Percentiles rank a stretch among this genome's conserved stretches.
Conservation (phyloP, 2,797 vertebrate species). For the Psittacula echo region DNA sequence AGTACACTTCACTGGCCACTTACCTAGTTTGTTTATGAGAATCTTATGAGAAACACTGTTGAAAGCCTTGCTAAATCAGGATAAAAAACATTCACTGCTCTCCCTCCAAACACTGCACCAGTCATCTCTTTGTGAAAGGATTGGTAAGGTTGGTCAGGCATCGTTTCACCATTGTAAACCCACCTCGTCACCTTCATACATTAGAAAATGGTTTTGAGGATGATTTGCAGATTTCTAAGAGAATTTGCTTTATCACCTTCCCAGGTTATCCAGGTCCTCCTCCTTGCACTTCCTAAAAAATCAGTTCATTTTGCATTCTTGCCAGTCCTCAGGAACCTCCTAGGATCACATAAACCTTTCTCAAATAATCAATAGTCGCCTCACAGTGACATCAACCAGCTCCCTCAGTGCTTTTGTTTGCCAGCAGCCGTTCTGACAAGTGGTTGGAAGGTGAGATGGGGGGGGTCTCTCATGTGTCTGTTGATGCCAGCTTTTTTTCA, state of each 20-base stretch:
- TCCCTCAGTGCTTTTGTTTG: background rate
- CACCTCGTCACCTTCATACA: background rate
- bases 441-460: background rate
- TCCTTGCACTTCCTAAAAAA: background rate
- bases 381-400: background rate
- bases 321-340: background rate
- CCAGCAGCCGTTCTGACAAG: background rate
- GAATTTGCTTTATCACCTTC: background rate
- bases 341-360: background rate
- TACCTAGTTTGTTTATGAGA: background rate
- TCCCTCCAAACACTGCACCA: fast-evolving
- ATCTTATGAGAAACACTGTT: background rate
- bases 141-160: background rate
- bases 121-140: background rate
- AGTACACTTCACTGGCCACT: background rate
- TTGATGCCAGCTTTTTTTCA: background rate
- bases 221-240: background rate
- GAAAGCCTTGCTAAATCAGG: background rate
- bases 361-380: background rate
- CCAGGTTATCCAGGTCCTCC: background rate
- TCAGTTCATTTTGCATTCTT: background rate
- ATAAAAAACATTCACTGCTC: background rate
- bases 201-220: background rate
- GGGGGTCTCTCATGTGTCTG: background rate
- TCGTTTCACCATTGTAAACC: background rate